These are phyloP conservation scores for Coelopa frigida DNA, from an alignment of 1,140 invertebrate genomes.

Conservation along the genomic window DNA sequence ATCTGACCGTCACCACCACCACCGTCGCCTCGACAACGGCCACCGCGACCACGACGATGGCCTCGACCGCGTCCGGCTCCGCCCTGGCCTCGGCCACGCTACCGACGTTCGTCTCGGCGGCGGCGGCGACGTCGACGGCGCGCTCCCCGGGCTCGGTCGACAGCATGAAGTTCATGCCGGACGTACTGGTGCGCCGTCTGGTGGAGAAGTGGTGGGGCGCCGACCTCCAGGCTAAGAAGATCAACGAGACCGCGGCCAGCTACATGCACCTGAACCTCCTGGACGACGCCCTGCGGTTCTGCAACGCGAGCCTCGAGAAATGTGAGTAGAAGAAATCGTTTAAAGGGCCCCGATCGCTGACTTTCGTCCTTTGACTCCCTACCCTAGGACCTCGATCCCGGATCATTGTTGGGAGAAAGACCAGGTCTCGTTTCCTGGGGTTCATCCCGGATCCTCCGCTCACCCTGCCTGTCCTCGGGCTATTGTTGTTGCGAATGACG, in stretches of 20 bases:
- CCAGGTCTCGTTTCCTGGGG: no score
- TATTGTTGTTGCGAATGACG: no score
- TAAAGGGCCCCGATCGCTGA: background rate
- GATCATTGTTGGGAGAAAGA: no score
- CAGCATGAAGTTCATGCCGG: conserved; percentile 50
- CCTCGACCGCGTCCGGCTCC: conserved; percentile 35
- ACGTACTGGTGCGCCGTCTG: conserved; percentile 57
- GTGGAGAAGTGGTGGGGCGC: conserved; percentile 64
- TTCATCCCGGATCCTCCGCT: no score
- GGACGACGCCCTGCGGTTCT: conserved; percentile 56
- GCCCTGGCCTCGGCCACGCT: conserved; percentile 31
- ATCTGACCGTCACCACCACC: conserved; percentile 33
- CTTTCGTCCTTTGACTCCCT: no score
- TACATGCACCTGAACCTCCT: conserved; percentile 54
- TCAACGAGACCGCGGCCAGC: conserved; percentile 57
- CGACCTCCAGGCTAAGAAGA: conserved; percentile 53
- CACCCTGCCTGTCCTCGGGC: no score
- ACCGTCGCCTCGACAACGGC: conserved; percentile 38
- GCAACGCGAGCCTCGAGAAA: conserved; percentile 50
- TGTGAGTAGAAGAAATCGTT: conserved; percentile 28
- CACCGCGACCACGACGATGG: conserved; percentile 40
- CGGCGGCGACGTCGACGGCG: conserved; percentile 26
- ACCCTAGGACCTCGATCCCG: no score
- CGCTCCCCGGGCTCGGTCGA: conserved; percentile 13
- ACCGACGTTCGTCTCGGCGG: conserved; percentile 25